Evolutionary conservation across 2,113 vertebrate species (phyloP), one percentile per base, ranked within the genome.

Genomic region (Rhynchopsitta pachyrhyncha): DNA sequence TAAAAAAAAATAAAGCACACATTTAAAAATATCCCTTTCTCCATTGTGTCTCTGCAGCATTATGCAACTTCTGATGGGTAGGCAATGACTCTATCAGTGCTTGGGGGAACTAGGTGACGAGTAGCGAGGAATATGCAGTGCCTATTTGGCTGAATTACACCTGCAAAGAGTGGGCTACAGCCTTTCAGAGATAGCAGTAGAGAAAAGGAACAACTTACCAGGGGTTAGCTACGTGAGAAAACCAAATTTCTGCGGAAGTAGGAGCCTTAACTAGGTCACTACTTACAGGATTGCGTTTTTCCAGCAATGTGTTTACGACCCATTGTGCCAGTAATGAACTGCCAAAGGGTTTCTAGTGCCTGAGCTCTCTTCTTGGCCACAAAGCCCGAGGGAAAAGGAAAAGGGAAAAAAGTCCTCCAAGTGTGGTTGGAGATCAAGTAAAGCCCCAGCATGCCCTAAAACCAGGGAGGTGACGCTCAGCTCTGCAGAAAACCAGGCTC

Each of bases 1-100:
- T 96, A 92, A 97, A 96, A 93, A 67, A 82, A 77, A 96, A 97
- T 98, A 98, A 97, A 98, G 92, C 93, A 97, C 94, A 98, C 90
- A 88, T 93, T 95, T 96, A 97, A 98, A 97, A 87, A 86, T 90
- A 92, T 6, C 47, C 63, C 41, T 91, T 80, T 88, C 42, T 95
- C n/a, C 59, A 12, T 50, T 39, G 87, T 71, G n/a, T 90, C 66
- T 93, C 92, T 84, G 74, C 91, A 93, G 29, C 70, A 50, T 69
- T 86, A 59, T 42, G 52, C 64, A 92, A 41, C 27, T 82, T 87
- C 47, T 7, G 6, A 44, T 42, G 67, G 71, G 82, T 69, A 66
- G 71, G 49, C 59, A 86, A 11, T 22, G 81, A 27, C 83, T 86
- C 0, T 4, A 46, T 53, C 73, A 53, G 55, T 35, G 49, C 70